phyloP scores from a whole-genome alignment of 2,888 invertebrate species.

The Eupithecia tripunctaria region DNA sequence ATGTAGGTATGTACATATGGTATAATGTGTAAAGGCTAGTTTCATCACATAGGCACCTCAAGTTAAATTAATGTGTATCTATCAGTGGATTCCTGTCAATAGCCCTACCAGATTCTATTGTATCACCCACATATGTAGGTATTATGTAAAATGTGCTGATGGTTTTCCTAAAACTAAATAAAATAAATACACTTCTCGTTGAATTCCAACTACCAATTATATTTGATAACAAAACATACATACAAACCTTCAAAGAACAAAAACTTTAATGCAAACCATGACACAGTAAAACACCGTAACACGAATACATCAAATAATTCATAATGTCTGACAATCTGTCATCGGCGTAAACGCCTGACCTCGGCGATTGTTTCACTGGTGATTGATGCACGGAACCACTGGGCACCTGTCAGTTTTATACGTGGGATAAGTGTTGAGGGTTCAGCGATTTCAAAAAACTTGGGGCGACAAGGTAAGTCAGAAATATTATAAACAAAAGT shows the following conservation, averaged over 20 bases:
- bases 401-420: constrained; percentile 57
- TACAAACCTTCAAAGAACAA: constrained; percentile 6
- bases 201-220: not conserved
- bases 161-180: too few relatives aligned
- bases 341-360: constrained; percentile 60
- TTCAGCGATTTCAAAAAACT: constrained; percentile 27
- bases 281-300: constrained; percentile 48
- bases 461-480: too few relatives aligned
- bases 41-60: too few relatives aligned
- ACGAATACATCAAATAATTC: constrained; percentile 51
- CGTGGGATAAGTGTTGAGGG: constrained; percentile 41
- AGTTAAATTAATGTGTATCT: too few relatives aligned
- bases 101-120: too few relatives aligned
- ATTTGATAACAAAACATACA: not conserved
- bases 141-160: too few relatives aligned
- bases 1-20: too few relatives aligned
- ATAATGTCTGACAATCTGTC: constrained; percentile 64
- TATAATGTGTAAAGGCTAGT: too few relatives aligned
- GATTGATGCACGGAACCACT: constrained; percentile 63
- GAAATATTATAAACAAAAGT: not conserved
- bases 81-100: too few relatives aligned
- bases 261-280: constrained; percentile 22
- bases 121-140: too few relatives aligned
- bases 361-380: constrained; percentile 61
- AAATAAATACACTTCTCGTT: too few relatives aligned